These are phyloP conservation scores for Eupleurogrammus muticus DNA, from an alignment of 2,797 vertebrate genomes.

Conservation along the genomic window DNA sequence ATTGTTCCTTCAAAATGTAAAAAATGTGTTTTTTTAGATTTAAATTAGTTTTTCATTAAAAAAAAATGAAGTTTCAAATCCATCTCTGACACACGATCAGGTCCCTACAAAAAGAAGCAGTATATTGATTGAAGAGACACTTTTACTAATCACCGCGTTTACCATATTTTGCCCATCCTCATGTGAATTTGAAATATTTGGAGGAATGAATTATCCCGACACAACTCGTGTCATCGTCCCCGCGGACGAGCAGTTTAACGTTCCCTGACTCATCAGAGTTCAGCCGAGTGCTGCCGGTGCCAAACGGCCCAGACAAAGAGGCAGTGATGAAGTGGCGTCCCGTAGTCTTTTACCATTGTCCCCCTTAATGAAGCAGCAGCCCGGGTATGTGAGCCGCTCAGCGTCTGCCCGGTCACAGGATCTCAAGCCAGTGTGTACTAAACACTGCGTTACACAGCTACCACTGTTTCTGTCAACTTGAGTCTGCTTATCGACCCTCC, in stretches of 20 bases:
- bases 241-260: slow-evolving; percentile 40
- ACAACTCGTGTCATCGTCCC: slow-evolving; percentile 17
- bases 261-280: slow-evolving; percentile 54
- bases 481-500: not conserved
- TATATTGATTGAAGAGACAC: not conserved
- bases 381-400: slow-evolving; percentile 39
- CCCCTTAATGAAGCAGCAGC: slow-evolving; percentile 53
- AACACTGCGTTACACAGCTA: slow-evolving; percentile 40
- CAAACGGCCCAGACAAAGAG: slow-evolving; percentile 58
- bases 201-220: slow-evolving; percentile 16
- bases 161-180: not conserved
- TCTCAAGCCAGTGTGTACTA: slow-evolving; percentile 28
- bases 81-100: slow-evolving; percentile 7
- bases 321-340: slow-evolving; percentile 52
- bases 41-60: too few relatives aligned
- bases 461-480: slow-evolving; percentile 38
- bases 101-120: slow-evolving; percentile 4
- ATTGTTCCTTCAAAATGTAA: too few relatives aligned
- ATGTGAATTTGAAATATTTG: not conserved
- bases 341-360: slow-evolving; percentile 46
- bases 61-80: too few relatives aligned
- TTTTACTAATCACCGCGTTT: not conserved
- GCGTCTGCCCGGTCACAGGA: slow-evolving; percentile 63
- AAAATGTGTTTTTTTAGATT: too few relatives aligned
- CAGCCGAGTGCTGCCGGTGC: slow-evolving; percentile 32